A percentile compares a stretch with the other conserved stretches of the same genome.
Conservation (phyloP, 2,888 invertebrate genomes). For the Drosophila phalerata region DNA sequence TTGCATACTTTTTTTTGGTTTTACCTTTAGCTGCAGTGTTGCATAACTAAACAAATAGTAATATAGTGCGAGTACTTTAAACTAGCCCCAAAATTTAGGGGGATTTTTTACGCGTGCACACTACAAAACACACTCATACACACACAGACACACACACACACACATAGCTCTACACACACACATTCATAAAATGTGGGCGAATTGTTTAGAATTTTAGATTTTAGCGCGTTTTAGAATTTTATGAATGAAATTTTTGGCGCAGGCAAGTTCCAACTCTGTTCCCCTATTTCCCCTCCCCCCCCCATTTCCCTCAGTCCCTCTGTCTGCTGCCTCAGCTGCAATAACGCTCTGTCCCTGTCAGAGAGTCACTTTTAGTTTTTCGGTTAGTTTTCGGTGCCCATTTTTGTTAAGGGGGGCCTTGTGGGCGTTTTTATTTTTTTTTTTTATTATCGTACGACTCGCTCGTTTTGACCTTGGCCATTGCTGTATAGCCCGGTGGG, state of each 20-base stretch:
- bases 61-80: slow-evolving; percentile 1
- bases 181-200: slow-evolving; percentile 8
- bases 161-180: slow-evolving; percentile 1
- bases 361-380: slow-evolving; percentile 76
- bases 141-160: slow-evolving; percentile 15
- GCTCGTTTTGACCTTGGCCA: slow-evolving; percentile 57
- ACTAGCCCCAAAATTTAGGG: slow-evolving; percentile 14
- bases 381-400: slow-evolving; percentile 71
- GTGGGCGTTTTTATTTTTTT: slow-evolving; percentile 51
- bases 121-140: slow-evolving; percentile 3
- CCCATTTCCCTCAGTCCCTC: not conserved
- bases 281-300: no score
- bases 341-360: slow-evolving; percentile 2
- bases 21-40: slow-evolving; percentile 15
- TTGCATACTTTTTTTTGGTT: slow-evolving; percentile 12
- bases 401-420: slow-evolving; percentile 35
- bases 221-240: slow-evolving; percentile 84
- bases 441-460: slow-evolving; percentile 40
- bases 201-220: slow-evolving; percentile 85
- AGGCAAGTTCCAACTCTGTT: slow-evolving; percentile 32
- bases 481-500: slow-evolving; percentile 22
- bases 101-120: slow-evolving; percentile 33
- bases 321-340: not conserved
- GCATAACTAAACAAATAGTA: slow-evolving; percentile 7
- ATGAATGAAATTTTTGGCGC: slow-evolving; percentile 83